These are phyloP conservation scores for Andrena marginata DNA, from an alignment of 2,888 invertebrate species.

Conservation along the genomic window DNA sequence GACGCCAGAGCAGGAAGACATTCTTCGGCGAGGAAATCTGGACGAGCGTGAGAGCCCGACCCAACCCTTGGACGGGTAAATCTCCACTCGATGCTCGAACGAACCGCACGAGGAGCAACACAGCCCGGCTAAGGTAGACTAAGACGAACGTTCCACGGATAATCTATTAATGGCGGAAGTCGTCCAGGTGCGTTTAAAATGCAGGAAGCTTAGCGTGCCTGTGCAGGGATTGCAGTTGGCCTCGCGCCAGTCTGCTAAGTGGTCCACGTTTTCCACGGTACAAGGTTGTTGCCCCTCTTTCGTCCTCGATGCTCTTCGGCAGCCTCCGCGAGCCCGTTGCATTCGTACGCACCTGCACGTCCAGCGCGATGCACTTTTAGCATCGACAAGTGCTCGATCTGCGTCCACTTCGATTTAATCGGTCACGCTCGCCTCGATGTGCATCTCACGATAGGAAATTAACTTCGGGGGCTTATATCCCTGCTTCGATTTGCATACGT, in stretches of 20 bases:
- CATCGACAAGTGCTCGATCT: slow-evolving; percentile 22
- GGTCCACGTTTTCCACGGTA: slow-evolving; percentile 73
- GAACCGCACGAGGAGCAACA: slow-evolving; percentile 31
- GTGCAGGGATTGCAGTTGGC: slow-evolving; percentile 80
- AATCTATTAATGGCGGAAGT: slow-evolving; percentile 79
- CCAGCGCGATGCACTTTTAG: slow-evolving; percentile 19
- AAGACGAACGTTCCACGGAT: slow-evolving; percentile 70
- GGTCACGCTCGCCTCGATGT: background rate
- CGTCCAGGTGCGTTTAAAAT: slow-evolving; percentile 78
- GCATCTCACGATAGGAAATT: slow-evolving; percentile 32
- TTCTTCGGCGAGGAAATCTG: slow-evolving; percentile 18
- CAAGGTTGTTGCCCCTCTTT: slow-evolving; percentile 22
- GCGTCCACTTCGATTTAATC: slow-evolving; percentile 22
- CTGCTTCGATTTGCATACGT: slow-evolving; percentile 33
- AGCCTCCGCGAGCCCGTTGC: slow-evolving; percentile 15
- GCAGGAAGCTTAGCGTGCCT: slow-evolving; percentile 71
- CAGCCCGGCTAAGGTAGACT: slow-evolving; percentile 47
- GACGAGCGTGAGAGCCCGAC: background rate
- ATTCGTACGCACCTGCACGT: slow-evolving; percentile 60
- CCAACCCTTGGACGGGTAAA: slow-evolving; percentile 11
- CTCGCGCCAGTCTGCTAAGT: slow-evolving; percentile 76
- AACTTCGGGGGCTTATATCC: slow-evolving; percentile 5
- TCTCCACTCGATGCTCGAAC: slow-evolving; percentile 22
- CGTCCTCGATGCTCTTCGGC: slow-evolving; percentile 6
- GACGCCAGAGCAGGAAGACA: too few species aligned